Evolutionary conservation across 2,797 vertebrate genomes (phyloP).

Genomic region (Typhlichthys eigenmanni): DNA sequence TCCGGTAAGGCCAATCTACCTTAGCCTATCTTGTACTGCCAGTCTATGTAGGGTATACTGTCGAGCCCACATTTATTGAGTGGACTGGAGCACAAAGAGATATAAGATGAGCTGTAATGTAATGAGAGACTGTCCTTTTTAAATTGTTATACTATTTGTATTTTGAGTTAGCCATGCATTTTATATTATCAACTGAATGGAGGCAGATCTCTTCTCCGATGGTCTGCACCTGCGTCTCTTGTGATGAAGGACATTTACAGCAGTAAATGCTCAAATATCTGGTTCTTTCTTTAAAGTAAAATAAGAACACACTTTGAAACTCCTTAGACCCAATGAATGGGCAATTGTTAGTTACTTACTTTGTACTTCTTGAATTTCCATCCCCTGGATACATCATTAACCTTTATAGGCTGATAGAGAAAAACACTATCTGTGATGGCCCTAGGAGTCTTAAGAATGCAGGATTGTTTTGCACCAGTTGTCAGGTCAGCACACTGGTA

Average conservation of each 20-base stretch:
- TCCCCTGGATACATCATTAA: slow-evolving; percentile 3
- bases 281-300: background rate
- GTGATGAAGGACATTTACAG: background rate
- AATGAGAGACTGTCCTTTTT: slow-evolving; percentile 1
- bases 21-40: slow-evolving; percentile 3
- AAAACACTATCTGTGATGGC: background rate
- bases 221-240: background rate
- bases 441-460: background rate
- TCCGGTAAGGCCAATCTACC: slow-evolving; percentile 63
- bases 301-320: slow-evolving; percentile 10
- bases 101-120: background rate
- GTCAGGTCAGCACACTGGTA: background rate
- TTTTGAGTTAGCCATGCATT: slow-evolving; percentile 19
- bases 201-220: background rate
- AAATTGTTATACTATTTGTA: slow-evolving; percentile 9
- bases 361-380: slow-evolving; percentile 3
- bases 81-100: too few species aligned
- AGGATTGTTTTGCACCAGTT: slow-evolving; percentile 1
- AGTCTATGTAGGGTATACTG: background rate
- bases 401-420: slow-evolving; percentile 20
- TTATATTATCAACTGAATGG: slow-evolving; percentile 14
- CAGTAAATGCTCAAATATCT: slow-evolving; percentile 11
- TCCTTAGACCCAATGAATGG: slow-evolving; percentile 9
- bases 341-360: slow-evolving; percentile 15
- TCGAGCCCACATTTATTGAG: background rate